phyloP scores from a whole-genome alignment of 2,888 invertebrate genomes.

The Exocentrus adspersus region DNA sequence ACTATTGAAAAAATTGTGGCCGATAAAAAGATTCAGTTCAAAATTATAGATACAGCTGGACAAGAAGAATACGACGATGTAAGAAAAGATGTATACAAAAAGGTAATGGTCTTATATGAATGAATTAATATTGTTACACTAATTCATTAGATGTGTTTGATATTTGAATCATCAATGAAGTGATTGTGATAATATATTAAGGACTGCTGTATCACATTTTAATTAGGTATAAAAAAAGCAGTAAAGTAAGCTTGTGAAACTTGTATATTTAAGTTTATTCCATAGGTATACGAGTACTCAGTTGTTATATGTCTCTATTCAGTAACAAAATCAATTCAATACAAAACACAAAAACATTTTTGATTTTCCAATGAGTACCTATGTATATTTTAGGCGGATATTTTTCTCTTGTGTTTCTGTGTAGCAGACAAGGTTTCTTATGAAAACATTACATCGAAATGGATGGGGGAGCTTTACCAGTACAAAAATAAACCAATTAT shows the following conservation, averaged over 20 bases:
- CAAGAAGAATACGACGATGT: slow-evolving; percentile 77
- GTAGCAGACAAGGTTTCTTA: slow-evolving; percentile 43
- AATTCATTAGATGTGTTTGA: too few relatives aligned
- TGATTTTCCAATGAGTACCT: too few relatives aligned
- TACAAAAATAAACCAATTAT: slow-evolving; percentile 39
- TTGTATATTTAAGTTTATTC: too few relatives aligned
- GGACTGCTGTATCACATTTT: too few relatives aligned
- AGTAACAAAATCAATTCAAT: too few relatives aligned
- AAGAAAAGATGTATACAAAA: slow-evolving; percentile 34
- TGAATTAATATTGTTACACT: neutral
- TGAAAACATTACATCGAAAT: slow-evolving; percentile 43
- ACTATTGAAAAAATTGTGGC: slow-evolving; percentile 8
- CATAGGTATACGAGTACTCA: too few relatives aligned
- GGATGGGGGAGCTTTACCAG: slow-evolving; percentile 42
- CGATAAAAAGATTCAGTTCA: slow-evolving; percentile 25
- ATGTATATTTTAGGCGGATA: slow-evolving; percentile 46
- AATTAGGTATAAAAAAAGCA: too few relatives aligned
- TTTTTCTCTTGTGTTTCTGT: slow-evolving; percentile 48
- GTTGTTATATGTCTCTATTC: too few relatives aligned
- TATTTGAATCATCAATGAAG: too few relatives aligned
- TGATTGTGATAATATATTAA: too few relatives aligned
- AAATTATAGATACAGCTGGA: slow-evolving; percentile 73
- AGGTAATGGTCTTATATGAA: slow-evolving; percentile 23
- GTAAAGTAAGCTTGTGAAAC: too few relatives aligned
- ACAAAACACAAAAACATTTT: too few relatives aligned